phyloP scores from a whole-genome alignment of 2,888 invertebrate genomes.

The Dysmachus trigonus region DNA sequence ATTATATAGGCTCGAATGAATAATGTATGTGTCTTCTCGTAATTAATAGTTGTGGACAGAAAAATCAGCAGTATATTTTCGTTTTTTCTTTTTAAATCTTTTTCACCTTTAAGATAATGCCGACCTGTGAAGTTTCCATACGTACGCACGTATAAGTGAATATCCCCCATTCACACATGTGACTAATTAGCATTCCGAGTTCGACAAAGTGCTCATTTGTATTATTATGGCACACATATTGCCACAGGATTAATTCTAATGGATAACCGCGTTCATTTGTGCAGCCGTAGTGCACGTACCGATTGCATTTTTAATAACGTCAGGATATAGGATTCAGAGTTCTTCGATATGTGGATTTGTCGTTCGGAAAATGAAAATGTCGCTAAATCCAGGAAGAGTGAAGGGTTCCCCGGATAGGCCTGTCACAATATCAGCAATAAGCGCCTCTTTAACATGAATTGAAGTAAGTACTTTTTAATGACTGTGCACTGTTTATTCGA shows the following conservation, averaged over 20 bases:
- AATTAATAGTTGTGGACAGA: not conserved
- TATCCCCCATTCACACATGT: not conserved
- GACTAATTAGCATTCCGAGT: not conserved
- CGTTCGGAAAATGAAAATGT: not conserved
- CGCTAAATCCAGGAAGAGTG: not conserved
- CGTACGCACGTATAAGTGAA: not conserved
- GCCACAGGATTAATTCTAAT: not conserved
- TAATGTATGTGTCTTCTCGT: not conserved
- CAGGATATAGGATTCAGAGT: not conserved
- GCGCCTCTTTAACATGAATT: not conserved
- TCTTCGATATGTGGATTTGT: not conserved
- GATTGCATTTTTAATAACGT: not conserved
- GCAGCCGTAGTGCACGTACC: not conserved
- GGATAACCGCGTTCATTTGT: not conserved
- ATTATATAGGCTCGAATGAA: not conserved
- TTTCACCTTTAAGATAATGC: not conserved
- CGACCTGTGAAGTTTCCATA: not conserved
- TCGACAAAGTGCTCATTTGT: not conserved
- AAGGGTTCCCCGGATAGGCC: not conserved
- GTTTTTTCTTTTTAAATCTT: not conserved
- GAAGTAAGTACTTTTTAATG: not conserved
- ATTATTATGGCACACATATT: not conserved
- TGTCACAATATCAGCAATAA: not conserved
- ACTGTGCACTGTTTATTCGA: not conserved
- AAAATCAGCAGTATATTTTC: not conserved